Evolutionary conservation across 2,797 vertebrate species (phyloP).

Genomic region (Pangasius sanitwongsei): DNA sequence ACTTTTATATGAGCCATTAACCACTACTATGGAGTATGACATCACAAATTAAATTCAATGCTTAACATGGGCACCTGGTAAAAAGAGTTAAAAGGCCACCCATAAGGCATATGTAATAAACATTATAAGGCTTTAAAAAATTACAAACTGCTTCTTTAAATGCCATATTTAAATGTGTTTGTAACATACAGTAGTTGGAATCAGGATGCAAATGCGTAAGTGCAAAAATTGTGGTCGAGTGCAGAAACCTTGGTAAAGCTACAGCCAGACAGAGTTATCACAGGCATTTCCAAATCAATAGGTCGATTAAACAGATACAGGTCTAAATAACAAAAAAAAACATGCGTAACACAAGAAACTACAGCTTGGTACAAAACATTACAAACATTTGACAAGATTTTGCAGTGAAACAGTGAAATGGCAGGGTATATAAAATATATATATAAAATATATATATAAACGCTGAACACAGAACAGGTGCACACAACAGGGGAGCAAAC

Average conservation of each 20-base stretch:
- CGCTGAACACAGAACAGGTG: background rate
- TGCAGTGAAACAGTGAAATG: background rate
- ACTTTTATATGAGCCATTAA: no score
- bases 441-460: background rate
- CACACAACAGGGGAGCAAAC: background rate
- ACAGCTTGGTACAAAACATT: background rate
- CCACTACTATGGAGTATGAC: no score
- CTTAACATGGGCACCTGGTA: no score
- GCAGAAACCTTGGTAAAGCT: background rate
- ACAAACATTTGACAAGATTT: background rate
- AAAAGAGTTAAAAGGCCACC: background rate
- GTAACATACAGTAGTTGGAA: background rate
- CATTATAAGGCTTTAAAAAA: background rate
- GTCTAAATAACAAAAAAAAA: background rate
- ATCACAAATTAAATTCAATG: no score
- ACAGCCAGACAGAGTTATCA: background rate
- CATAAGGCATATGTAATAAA: background rate
- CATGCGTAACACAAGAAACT: background rate
- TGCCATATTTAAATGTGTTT: background rate
- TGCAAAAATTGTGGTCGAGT: background rate
- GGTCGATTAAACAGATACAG: background rate
- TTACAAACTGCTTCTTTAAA: conserved; percentile 3
- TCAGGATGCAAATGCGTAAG: background rate
- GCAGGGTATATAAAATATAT: background rate
- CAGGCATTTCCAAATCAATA: background rate